Evolutionary conservation across 2,888 invertebrate species (phyloP), one percentile per base, ranked within the genome.

Genomic region (Drosophila maculinotata): DNA sequence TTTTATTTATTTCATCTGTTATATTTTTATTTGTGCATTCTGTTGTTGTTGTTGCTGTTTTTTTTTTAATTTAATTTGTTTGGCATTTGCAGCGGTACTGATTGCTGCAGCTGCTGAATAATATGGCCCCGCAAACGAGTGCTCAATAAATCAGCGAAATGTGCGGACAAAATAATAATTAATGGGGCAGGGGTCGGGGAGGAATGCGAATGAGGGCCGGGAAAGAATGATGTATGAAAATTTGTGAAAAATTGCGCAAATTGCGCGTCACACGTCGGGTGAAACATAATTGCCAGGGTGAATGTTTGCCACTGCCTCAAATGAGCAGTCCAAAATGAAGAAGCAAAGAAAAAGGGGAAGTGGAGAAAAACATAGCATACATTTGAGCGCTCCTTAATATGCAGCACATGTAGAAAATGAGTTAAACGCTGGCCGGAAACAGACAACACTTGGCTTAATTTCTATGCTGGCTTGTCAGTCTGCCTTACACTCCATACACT

Each of bases 331-430:
- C 20, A 14, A 30, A 31, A 31, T n/a, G n/a, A n/a, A n/a, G n/a
- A 44, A 31, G 26, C 38, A 64, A 28, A 36, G 12, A 17, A 25
- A n/a, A 28, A 31, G 15, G 12, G 28, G 25, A 15, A 17, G 20
- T 5, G 4, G 26, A 17, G 57, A 44, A 51, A 42, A 35, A n/a
- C 23, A 30, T 30, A 69, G 57, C 62, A 70, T 53, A 70, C 56
- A 56, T 57, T 66, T 49, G 47, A 26, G 62, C 44, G 48, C 60
- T 57, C 47, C 75, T 88, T 83, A 87, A 78, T 88, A 89, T 89
- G 90, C 89, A 73, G 76, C 86, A 85, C 89, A 87, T 89, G 90
- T 89, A 88, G 90, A 87, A 89, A 88, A 89, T 89, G 89, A 89
- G 86, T 89, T 82, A 88, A 89, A 88, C 89, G 88, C 56, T 79